Conservation (phyloP, 2,113 vertebrate species). For the Beaufortia kweichowensis region DNA sequence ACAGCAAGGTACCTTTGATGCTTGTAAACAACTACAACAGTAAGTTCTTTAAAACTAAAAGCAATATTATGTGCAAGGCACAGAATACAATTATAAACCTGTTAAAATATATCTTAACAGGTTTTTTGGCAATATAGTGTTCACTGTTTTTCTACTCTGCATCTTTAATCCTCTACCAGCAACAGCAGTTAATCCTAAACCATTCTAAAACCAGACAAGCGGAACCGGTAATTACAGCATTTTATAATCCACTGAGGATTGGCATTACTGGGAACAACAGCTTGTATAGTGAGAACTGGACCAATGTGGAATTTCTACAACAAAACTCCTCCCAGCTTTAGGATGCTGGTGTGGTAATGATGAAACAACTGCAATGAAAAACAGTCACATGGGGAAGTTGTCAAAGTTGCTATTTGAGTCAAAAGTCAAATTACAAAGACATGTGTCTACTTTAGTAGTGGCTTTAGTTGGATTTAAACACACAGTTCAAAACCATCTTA, state of each 20-base stretch:
- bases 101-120: neutral
- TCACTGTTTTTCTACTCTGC: neutral
- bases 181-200: constrained; percentile 13
- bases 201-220: constrained; percentile 21
- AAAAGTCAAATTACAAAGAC: too few relatives aligned
- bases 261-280: neutral
- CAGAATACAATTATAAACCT: too few relatives aligned
- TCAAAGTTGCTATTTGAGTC: too few relatives aligned
- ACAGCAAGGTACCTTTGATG: too few relatives aligned
- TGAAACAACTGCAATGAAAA: neutral
- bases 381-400: neutral
- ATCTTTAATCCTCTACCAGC: constrained; percentile 5
- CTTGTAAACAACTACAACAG: neutral
- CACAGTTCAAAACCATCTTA: too few relatives aligned
- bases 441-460: too few relatives aligned
- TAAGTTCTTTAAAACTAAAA: too few relatives aligned
- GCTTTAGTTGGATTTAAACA: too few relatives aligned
- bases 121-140: constrained; percentile 20
- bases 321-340: neutral
- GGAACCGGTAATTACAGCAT: constrained; percentile 15
- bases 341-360: neutral
- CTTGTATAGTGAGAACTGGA: neutral
- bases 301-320: neutral
- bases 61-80: too few relatives aligned
- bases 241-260: constrained; percentile 16